Evolutionary conservation across 2,797 vertebrate genomes (phyloP).

Genomic region (Amblyraja radiata): DNA sequence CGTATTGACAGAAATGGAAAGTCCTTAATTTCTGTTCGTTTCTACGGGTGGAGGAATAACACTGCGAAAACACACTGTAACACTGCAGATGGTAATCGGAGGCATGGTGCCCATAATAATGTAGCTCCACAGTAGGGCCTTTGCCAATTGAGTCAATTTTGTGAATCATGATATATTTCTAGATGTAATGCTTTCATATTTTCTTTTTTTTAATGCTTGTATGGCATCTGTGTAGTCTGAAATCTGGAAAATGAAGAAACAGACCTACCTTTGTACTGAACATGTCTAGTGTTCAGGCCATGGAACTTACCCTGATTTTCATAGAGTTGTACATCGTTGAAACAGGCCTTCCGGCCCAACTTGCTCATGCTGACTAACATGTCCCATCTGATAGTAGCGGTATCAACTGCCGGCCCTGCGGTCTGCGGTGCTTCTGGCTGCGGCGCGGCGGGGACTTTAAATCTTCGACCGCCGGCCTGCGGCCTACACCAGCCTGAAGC

Average conservation of each 20-base stretch:
- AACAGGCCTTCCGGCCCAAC: too few species aligned
- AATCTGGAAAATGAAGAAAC: conserved; percentile 4
- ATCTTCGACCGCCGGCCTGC: too few species aligned
- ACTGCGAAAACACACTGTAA: background rate
- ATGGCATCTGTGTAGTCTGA: background rate
- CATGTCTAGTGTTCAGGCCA: background rate
- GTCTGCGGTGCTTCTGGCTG: too few species aligned
- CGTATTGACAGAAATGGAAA: background rate
- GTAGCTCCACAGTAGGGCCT: background rate
- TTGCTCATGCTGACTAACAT: too few species aligned
- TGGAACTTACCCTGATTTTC: conserved; percentile 22
- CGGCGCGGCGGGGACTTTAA: too few species aligned
- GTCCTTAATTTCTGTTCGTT: background rate
- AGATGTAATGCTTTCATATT: background rate
- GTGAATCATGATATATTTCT: conserved; percentile 5
- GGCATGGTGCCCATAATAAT: too few species aligned
- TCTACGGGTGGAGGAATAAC: background rate
- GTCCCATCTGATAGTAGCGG: too few species aligned
- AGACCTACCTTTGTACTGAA: background rate
- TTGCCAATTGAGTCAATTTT: background rate
- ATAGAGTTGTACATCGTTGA: background rate
- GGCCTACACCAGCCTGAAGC: too few species aligned
- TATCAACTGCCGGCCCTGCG: too few species aligned
- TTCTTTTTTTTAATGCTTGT: background rate
- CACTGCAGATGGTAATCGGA: too few species aligned